phyloP scores from a whole-genome alignment of 2,797 vertebrate species.

The Phaenicophaeus curvirostris region DNA sequence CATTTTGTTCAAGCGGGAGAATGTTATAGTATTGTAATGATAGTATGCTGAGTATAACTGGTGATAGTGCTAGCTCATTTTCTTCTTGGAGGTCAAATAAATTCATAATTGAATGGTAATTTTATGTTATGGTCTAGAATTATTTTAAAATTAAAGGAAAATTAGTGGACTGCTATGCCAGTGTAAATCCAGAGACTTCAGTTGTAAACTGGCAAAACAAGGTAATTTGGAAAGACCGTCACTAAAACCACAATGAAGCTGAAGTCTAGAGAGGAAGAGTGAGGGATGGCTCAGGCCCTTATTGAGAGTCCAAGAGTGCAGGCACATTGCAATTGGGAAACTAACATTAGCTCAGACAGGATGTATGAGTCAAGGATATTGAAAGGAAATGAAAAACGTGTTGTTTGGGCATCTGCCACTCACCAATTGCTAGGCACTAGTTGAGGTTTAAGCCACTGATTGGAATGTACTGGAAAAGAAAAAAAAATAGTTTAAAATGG shows the following conservation, averaged over 20 bases:
- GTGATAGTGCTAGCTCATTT: not conserved
- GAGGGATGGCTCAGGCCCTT: not conserved
- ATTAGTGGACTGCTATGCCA: not conserved
- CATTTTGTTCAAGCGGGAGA: not conserved
- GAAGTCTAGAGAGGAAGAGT: not conserved
- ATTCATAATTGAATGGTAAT: not conserved
- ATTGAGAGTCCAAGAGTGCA: conserved; percentile 11
- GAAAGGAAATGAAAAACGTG: conserved; percentile 30
- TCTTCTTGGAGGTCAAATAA: not conserved
- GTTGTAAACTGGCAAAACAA: not conserved
- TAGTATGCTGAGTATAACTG: not conserved
- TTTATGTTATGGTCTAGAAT: not conserved
- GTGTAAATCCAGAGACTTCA: not conserved
- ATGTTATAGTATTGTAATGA: not conserved
- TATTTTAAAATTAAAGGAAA: not conserved
- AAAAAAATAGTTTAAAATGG: conserved; percentile 63
- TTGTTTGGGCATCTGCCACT: conserved; percentile 16
- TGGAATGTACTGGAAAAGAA: conserved; percentile 49
- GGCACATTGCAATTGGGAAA: conserved; percentile 62
- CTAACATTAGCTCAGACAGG: conserved; percentile 72
- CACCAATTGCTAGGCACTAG: not conserved
- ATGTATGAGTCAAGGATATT: conserved; percentile 71
- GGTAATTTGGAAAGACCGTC: not conserved
- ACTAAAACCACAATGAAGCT: not conserved
- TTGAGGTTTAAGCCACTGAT: conserved; percentile 42